Percentiles rank a stretch among this genome's conserved stretches.
Conservation (phyloP, 2,113 vertebrate species). For the Shinisaurus crocodilurus region DNA sequence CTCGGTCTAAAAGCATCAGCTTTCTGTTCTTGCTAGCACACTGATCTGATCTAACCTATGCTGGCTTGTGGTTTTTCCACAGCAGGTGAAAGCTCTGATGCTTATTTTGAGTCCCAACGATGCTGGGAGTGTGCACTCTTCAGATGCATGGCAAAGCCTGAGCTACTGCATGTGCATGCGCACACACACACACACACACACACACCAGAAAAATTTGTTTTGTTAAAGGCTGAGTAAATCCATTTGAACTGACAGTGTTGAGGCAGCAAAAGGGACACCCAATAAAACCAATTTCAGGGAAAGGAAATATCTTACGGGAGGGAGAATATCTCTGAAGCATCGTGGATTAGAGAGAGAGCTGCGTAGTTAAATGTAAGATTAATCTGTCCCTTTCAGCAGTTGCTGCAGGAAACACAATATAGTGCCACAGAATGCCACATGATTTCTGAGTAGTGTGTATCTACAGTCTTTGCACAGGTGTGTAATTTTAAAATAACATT, state of each 20-base stretch:
- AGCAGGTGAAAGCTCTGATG: conserved; percentile 52
- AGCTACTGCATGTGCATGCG: conserved; percentile 11
- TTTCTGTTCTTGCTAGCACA: neutral
- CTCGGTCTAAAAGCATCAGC: neutral
- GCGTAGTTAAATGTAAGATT: conserved; percentile 52
- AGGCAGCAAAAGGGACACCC: conserved; percentile 60
- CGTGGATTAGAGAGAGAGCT: conserved; percentile 50
- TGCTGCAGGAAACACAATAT: conserved; percentile 53
- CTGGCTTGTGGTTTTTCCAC: conserved; percentile 25
- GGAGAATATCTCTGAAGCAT: conserved; percentile 66
- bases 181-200: neutral
- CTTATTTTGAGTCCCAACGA: conserved; percentile 55
- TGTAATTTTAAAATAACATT: neutral
- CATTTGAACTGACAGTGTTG: conserved; percentile 66
- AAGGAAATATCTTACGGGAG: conserved; percentile 63
- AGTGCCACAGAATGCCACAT: conserved; percentile 27
- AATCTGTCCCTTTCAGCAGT: conserved; percentile 57
- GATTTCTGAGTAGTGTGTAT: conserved; percentile 28
- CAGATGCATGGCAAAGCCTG: conserved; percentile 47
- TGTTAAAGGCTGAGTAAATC: conserved; percentile 61
- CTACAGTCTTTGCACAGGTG: neutral
- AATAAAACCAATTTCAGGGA: conserved; percentile 65
- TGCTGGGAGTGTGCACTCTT: neutral
- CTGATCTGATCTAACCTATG: conserved; percentile 1
- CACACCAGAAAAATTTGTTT: conserved; percentile 52